Conservation (phyloP, 2,797 vertebrate species). For the Poecile montanus region DNA sequence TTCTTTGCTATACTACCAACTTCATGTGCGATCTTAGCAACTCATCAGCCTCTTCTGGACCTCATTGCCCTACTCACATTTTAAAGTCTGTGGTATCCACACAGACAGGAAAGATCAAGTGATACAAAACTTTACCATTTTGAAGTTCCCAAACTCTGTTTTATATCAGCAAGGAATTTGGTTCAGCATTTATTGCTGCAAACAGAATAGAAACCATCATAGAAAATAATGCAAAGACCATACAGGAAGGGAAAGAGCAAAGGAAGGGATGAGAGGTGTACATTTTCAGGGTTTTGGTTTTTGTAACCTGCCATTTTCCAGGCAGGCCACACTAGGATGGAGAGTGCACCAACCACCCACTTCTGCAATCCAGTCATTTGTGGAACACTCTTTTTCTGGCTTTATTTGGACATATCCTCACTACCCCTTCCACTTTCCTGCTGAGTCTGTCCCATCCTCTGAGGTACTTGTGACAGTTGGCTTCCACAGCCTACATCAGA, state of each 20-base stretch:
- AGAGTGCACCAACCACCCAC: neutral
- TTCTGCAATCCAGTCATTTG: neutral
- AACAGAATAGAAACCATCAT: neutral
- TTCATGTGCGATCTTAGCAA: neutral
- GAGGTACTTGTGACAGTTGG: neutral
- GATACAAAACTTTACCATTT: neutral
- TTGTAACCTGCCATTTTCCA: neutral
- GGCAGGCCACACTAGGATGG: neutral
- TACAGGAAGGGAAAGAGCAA: neutral
- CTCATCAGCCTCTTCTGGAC: neutral
- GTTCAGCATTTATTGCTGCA: neutral
- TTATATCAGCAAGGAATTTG: slow-evolving; percentile 2
- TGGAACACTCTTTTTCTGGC: neutral
- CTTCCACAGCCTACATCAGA: neutral
- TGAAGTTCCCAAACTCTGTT: neutral
- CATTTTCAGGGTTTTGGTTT: neutral
- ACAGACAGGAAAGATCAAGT: neutral
- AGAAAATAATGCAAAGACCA: neutral
- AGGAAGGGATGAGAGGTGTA: neutral
- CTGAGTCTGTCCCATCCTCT: neutral
- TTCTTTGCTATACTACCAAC: neutral
- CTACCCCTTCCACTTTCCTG: neutral
- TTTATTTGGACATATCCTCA: neutral
- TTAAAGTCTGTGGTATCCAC: neutral
- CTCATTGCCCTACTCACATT: neutral